Evolutionary conservation across 2,113 vertebrate genomes (phyloP).

Genomic region (Jacana jacana): DNA sequence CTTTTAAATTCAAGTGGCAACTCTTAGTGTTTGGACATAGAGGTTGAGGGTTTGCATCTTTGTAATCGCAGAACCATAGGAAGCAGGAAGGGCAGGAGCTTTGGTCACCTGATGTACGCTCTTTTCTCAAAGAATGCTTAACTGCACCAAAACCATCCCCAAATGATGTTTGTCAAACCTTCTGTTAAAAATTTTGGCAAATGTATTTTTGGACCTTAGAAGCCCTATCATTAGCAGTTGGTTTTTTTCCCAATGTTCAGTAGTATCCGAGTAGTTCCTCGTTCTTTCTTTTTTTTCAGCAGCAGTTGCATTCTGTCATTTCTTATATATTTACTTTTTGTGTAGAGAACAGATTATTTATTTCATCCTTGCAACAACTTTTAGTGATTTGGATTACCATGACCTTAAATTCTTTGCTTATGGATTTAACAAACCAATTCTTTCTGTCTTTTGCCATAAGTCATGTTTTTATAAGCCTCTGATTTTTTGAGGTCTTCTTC

Average conservation of each 20-base stretch:
- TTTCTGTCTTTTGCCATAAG: neutral
- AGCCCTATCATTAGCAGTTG: neutral
- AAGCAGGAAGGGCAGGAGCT: neutral
- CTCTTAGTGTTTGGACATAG: neutral
- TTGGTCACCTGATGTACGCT: neutral
- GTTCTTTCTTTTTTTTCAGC: too few relatives aligned
- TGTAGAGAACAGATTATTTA: neutral
- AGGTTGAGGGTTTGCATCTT: neutral
- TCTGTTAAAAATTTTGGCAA: neutral
- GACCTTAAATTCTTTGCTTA: neutral
- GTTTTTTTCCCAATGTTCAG: neutral
- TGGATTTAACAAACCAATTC: neutral
- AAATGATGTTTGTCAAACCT: neutral
- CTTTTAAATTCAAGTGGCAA: constrained; percentile 44
- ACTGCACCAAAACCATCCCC: neutral
- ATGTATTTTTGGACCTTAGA: neutral
- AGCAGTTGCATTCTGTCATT: neutral
- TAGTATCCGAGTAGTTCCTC: neutral
- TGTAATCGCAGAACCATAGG: neutral
- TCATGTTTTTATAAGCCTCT: neutral
- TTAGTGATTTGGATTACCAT: neutral
- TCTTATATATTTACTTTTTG: neutral
- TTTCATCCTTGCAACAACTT: neutral
- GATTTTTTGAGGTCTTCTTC: neutral
- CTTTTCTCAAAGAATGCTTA: neutral